phyloP scores from a whole-genome alignment of 2,113 vertebrate species.

The Brachionichthys hirsutus region DNA sequence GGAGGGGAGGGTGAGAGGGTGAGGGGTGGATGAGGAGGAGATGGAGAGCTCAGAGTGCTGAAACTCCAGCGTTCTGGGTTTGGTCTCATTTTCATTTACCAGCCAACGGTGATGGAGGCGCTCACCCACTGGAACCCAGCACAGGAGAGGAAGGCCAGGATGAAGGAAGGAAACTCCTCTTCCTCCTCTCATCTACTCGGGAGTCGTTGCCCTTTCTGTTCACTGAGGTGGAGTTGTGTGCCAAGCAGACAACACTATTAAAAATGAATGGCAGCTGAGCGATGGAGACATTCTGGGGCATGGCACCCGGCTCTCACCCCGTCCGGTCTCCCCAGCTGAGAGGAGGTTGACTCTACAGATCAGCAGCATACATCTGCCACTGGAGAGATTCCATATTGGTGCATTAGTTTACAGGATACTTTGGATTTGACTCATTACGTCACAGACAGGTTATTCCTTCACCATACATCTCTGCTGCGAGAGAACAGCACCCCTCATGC shows the following conservation, averaged over 20 bases:
- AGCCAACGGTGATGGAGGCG: slow-evolving; percentile 40
- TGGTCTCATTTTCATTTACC: slow-evolving; percentile 55
- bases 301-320: slow-evolving; percentile 72
- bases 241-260: slow-evolving; percentile 84
- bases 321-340: no score
- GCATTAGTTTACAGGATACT: no score
- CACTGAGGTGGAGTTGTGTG: slow-evolving; percentile 69
- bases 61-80: slow-evolving; percentile 51
- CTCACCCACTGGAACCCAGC: slow-evolving; percentile 2
- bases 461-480: slow-evolving; percentile 48
- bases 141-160: slow-evolving; percentile 1
- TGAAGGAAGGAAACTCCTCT: neutral
- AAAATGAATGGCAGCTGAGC: slow-evolving; percentile 84
- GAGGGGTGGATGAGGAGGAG: neutral
- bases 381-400: no score
- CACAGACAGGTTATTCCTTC: no score
- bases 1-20: neutral
- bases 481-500: slow-evolving; percentile 44
- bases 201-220: slow-evolving; percentile 60
- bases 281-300: slow-evolving; percentile 85
- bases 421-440: no score
- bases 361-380: no score
- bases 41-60: slow-evolving; percentile 49
- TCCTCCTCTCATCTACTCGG: slow-evolving; percentile 37
- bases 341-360: no score